Conservation (phyloP, 1,140 invertebrate species). For the Dinothrombium tinctorium region DNA sequence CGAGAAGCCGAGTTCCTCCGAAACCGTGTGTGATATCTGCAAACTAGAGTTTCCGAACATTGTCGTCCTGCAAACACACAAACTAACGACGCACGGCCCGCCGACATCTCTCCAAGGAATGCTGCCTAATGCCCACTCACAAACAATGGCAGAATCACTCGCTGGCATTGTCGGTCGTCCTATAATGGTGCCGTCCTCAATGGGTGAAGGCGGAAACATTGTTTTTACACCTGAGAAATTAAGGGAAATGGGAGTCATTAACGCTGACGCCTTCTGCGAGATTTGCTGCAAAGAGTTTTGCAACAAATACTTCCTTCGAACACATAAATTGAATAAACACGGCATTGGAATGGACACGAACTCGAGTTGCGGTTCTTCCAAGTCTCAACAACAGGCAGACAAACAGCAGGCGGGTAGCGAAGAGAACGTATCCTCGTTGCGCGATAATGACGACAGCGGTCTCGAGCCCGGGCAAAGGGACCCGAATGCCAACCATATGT, state of each 20-base stretch:
- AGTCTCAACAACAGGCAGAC: neutral
- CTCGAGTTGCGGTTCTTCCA: constrained; percentile 3
- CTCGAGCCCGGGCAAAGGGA: constrained; percentile 4
- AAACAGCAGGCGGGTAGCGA: neutral
- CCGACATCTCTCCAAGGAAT: constrained; percentile 2
- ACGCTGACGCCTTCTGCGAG: constrained; percentile 72
- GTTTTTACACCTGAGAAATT: constrained; percentile 38
- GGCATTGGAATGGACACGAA: constrained; percentile 17
- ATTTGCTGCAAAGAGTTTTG: constrained; percentile 84
- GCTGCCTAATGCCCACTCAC: constrained; percentile 2
- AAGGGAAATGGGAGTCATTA: constrained; percentile 47
- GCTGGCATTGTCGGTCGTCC: neutral
- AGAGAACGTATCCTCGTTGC: neutral
- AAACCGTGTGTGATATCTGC: constrained; percentile 45
- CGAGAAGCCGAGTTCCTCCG: constrained; percentile 2
- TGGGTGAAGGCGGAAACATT: neutral
- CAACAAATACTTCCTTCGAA: constrained; percentile 30
- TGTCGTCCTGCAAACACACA: constrained; percentile 46
- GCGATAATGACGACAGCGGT: neutral
- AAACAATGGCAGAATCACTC: neutral
- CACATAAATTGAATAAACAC: constrained; percentile 35
- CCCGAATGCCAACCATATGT: neutral
- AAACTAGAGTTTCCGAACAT: constrained; percentile 99
- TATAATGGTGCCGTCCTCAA: neutral
- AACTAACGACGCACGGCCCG: constrained; percentile 10